Base-by-base conservation (phyloP, 2,888 invertebrate genomes). In the Machimus atricapillus region DNA sequence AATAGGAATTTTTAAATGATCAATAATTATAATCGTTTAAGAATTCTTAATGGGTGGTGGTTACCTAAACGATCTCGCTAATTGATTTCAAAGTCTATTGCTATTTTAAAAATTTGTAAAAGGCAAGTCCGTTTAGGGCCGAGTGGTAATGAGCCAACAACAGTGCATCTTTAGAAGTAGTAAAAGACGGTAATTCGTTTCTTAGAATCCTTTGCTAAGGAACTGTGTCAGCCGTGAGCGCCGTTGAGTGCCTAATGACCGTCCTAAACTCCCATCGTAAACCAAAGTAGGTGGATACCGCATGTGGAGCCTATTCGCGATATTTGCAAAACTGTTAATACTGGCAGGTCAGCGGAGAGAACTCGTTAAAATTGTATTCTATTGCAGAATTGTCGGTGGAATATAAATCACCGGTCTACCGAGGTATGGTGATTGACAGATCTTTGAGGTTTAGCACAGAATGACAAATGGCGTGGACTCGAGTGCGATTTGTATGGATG, bases 311-410 rank as follows among this genome's bases (percentile, higher is more conserved):
- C 23, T 58, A 19, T 66, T 66, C 66, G 23, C 23, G 27, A 23
- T 66, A 66, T 23, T 66, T 66, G 23, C 19, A 66, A 27, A 23
- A 66, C 27, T 66, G 27, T 27, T 66, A 66, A 66, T 27, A 27
- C 12, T 66, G 23, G 23, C 66, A 27, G 66, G 27, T 27, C 31
- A 82, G 37, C 40, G 31, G 9, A 58, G 2, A 58, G 82, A 82
- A 82, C 82, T 82, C 82, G 56, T 82, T 82, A 82, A 82, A 82
- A 82, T 58, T 58, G 58, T 66, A 58, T 82, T 58, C 82, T 58
- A 82, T 82, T 82, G 82, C 56, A 58, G n/a, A 37, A 82, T 82
- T 82, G 82, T 82, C 56, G 56, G 56, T 58, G 14, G 31, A 82
- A 82, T 82, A 82, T 82, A 82, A 82, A 82, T 82, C 82, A 82